Conservation (phyloP, 2,113 vertebrate genomes). For the Channa argus region DNA sequence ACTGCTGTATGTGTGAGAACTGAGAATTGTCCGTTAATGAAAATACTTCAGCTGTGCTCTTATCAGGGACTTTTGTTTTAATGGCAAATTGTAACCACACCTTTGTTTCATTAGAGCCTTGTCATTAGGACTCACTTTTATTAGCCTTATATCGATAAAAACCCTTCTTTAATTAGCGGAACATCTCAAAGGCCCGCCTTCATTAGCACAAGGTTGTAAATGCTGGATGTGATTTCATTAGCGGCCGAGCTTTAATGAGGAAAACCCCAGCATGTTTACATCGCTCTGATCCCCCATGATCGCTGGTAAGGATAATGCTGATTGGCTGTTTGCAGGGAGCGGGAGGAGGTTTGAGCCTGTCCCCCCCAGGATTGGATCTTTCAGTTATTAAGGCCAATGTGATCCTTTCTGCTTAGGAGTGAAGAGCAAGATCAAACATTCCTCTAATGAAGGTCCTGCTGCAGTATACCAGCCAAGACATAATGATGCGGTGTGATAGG, state of each 20-base stretch:
- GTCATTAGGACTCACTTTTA: conserved; percentile 67
- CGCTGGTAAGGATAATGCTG: conserved; percentile 44
- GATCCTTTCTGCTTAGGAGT: conserved; percentile 41
- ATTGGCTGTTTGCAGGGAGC: conserved; percentile 52
- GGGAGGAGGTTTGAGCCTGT: conserved; percentile 31
- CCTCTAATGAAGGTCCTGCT: conserved; percentile 55
- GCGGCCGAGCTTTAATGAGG: conserved; percentile 70
- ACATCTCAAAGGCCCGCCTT: conserved; percentile 64
- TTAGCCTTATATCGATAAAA: conserved; percentile 61
- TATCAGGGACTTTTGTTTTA: conserved; percentile 28
- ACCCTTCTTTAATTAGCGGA: conserved; percentile 56
- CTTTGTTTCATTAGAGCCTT: conserved; percentile 73
- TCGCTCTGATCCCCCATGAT: conserved; percentile 56
- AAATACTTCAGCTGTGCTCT: conserved; percentile 17
- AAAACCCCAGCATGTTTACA: conserved; percentile 69
- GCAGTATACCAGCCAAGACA: conserved; percentile 30
- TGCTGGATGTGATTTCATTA: conserved; percentile 69
- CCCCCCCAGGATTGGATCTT: conserved; percentile 51
- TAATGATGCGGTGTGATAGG: conserved; percentile 35
- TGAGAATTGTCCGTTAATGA: conserved; percentile 17
- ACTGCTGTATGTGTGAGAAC: conserved; percentile 33
- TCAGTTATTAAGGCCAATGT: conserved; percentile 65
- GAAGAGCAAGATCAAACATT: conserved; percentile 68
- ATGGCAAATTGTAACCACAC: conserved; percentile 42
- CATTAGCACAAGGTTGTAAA: conserved; percentile 72